Evolutionary conservation across 2,888 invertebrate genomes (phyloP).

Genomic region (Metopia argyrocephala): DNA sequence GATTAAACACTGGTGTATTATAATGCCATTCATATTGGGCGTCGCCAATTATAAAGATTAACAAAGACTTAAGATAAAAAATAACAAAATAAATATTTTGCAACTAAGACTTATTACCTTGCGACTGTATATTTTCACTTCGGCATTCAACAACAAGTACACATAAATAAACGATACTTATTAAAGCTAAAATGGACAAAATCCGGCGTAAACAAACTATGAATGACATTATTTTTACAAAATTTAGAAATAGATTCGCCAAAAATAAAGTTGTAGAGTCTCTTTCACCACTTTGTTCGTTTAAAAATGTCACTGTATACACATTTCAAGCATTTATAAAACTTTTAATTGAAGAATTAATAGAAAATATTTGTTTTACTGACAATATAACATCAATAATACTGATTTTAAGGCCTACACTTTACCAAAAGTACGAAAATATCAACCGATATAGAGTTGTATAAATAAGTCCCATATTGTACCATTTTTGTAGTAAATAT

Average conservation of each 20-base stretch:
- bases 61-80: not conserved
- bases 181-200: conserved; percentile 37
- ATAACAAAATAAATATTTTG: not conserved
- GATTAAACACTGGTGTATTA: not conserved
- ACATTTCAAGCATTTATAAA: conserved; percentile 22
- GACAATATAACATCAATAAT: not conserved
- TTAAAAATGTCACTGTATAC: conserved; percentile 10
- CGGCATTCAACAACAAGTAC: conserved; percentile 48
- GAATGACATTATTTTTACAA: conserved; percentile 22
- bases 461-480: not conserved
- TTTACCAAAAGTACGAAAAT: not conserved
- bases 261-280: not conserved
- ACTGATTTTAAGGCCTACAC: not conserved
- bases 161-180: conserved; percentile 55
- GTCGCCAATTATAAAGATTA: conserved; percentile 12
- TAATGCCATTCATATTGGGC: conserved; percentile 20
- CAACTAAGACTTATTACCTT: conserved; percentile 25
- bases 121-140: conserved; percentile 36
- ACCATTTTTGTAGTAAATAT: not conserved
- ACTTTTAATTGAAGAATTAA: conserved; percentile 9
- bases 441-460: not conserved
- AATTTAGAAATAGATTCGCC: not conserved
- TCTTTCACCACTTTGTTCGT: not conserved
- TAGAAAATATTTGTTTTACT: conserved; percentile 43
- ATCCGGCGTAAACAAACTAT: conserved; percentile 36